Evolutionary conservation across 2,797 vertebrate species (phyloP), one percentile per base, ranked within the genome.

Genomic region (Oryzias sinensis): DNA sequence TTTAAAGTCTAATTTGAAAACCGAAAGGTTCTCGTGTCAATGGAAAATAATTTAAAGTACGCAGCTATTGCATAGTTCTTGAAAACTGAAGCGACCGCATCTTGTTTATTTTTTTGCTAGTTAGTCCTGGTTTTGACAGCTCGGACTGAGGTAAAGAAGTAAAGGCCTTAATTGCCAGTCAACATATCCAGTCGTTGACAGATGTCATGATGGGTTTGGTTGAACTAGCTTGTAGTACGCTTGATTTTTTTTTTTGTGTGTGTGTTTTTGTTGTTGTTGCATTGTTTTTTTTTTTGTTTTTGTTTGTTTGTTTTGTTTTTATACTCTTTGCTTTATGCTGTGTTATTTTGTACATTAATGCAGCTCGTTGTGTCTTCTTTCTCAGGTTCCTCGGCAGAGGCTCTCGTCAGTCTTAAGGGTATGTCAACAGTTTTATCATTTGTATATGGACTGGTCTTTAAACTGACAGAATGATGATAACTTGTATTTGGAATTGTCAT

Each of bases 391-490:
- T 98, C 97, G 55, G 97, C 97, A 78, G 97, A 99, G 93, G 97
- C 97, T 54, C 95, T 99, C 65, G 97, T 99, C 87, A 98, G 97
- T 88, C 92, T 99, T 54, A 98, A 97, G 96, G 97, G 97, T 99
- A 93, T 82, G 77, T 72, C 20, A 5, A 18, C 24, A 58, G 14
- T 45, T 42, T 60, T 8, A 71, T 45, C 58, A 8, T 43, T 58
- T 43, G 40, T 69, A 37, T 29, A 6, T 33, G 45, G 16, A 44
- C 24, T 1, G 4, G 54, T 59, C 59, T 2, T 14, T 13, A 37
- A 37, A 37, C 8, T 37, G 33, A 37, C 9, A 4, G 1, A 37
- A 37, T 11, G 9, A 11, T 33, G 9, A 11, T 37, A 37, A 37
- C 9, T 9, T 37, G 33, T 37, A 11, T 37, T 37, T 37, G 11